Evolutionary conservation across 1,140 invertebrate species (phyloP), one percentile per base, ranked within the genome.

Genomic region (Hyles vespertilio): DNA sequence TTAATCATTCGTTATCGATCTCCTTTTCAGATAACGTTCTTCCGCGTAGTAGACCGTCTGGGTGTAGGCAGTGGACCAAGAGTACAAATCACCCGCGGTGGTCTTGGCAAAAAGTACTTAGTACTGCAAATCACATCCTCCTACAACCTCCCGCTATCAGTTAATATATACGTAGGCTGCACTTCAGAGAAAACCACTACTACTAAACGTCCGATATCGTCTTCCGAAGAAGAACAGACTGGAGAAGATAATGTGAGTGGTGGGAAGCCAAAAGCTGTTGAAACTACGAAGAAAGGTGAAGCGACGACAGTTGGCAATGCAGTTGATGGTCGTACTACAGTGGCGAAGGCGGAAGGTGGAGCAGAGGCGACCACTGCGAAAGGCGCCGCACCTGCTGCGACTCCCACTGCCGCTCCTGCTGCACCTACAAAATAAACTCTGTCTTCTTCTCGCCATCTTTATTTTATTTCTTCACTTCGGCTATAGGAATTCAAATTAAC

Each of bases 81-180:
- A 47, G 68, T 77, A 2, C 58, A 75, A 68, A 65, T 85, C 32
- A 44, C 75, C n/a, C 60, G 79, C 34, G 82, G 82, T n/a, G 82
- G 82, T 49, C 70, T 84, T 9, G 49, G 54, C 43, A 60, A 72
- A 3, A 79, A 72, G 51, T 77, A 71, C 44, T 5, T 85, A 1
- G 70, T 69, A 0, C 61, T 78, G 4, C 65, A 69, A 0, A 40
- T 85, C 9, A 69, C 49, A 34, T 83, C 82, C 3, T 11, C 56
- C 0, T 83, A 81, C 32, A 73, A 76, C 33, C 52, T 52, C 7
- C 82, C 82, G 0, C 71, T 85, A 55, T 80, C 80, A 8, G 82
- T 81, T 2, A 83, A 81, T 32, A 66, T 85, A 45, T 83, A 83
- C 49, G 67, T 83, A 1, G 82, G 82, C 0, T 85, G 82, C 51